phyloP scores from a whole-genome alignment of 2,797 vertebrate genomes.

The Cercopithecus diana region DNA sequence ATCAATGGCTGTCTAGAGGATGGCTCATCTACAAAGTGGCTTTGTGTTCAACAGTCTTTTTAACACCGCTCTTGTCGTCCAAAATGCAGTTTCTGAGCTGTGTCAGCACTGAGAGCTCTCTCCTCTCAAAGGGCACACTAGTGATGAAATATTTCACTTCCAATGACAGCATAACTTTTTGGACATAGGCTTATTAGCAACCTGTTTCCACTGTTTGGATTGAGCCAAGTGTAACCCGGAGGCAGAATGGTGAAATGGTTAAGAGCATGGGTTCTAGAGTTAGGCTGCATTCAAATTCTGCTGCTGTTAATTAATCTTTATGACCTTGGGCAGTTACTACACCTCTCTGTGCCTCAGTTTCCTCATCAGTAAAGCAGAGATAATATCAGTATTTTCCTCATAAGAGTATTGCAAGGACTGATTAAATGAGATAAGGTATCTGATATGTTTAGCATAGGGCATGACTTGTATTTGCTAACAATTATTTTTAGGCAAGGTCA shows the following conservation, averaged over 20 bases:
- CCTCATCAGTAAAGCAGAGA: background rate
- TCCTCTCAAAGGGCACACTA: background rate
- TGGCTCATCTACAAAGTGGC: background rate
- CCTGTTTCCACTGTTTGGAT: background rate
- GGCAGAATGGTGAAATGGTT: background rate
- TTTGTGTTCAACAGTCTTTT: background rate
- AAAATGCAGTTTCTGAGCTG: background rate
- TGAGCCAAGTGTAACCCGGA: background rate
- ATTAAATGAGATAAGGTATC: background rate
- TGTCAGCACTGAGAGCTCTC: background rate
- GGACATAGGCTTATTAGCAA: background rate
- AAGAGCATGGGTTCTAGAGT: background rate
- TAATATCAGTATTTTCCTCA: background rate
- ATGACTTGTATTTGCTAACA: background rate
- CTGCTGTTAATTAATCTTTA: background rate
- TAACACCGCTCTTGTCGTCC: background rate
- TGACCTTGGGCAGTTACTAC: background rate
- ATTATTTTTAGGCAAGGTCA: background rate
- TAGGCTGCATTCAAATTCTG: background rate
- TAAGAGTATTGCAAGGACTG: background rate
- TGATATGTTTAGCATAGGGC: background rate
- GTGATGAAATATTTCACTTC: background rate
- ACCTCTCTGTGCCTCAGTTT: background rate
- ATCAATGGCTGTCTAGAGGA: background rate
- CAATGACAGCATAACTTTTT: background rate